Percentiles rank a stretch among this genome's conserved stretches.
These are phyloP conservation scores for Rhimphoctona megacephalus DNA, from an alignment of 2,888 invertebrate species.

Conservation along the genomic window DNA sequence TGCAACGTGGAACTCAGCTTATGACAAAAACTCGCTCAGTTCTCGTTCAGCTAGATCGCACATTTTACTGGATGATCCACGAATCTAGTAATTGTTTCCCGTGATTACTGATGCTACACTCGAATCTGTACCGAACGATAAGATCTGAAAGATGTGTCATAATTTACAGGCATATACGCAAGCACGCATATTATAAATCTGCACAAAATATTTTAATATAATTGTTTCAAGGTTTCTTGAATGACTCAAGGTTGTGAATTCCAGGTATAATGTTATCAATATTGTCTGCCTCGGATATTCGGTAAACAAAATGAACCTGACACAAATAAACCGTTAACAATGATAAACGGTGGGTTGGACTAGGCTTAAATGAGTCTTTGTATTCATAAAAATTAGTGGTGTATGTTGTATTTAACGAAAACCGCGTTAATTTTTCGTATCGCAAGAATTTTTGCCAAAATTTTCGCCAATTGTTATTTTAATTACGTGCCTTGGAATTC, in stretches of 20 bases:
- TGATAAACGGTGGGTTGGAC: neutral
- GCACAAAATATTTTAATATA: neutral
- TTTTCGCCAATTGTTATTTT: neutral
- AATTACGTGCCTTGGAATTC: neutral
- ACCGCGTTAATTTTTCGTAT: neutral
- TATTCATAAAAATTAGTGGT: neutral
- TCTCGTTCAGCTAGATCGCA: neutral
- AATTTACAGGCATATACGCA: neutral
- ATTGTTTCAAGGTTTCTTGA: neutral
- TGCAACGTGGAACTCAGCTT: neutral
- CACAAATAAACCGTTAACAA: neutral
- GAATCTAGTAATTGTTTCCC: neutral
- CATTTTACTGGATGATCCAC: neutral
- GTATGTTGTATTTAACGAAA: neutral
- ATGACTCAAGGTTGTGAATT: conserved; percentile 15
- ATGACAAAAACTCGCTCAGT: neutral
- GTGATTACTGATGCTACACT: neutral
- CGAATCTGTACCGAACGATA: neutral
- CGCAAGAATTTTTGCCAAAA: neutral
- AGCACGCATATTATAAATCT: neutral
- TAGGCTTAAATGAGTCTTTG: neutral
- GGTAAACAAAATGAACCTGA: neutral
- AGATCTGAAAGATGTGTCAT: conserved; percentile 13
- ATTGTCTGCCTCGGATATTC: neutral
- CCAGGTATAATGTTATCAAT: neutral